Evolutionary conservation across 2,888 invertebrate genomes (phyloP).

Genomic region (Tanytarsus gracilentus): DNA sequence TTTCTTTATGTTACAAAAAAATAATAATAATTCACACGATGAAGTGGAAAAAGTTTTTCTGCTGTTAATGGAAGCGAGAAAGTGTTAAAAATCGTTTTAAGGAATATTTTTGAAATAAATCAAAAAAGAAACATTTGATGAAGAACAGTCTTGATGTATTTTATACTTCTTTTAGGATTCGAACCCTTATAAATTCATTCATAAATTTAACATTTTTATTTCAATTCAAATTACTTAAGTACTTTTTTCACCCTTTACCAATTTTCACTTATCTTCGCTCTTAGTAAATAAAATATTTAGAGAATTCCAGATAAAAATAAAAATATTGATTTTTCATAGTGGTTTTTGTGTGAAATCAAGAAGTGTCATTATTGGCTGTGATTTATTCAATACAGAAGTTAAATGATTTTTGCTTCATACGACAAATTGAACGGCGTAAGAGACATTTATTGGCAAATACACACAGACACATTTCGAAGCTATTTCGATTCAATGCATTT

Average conservation of each 20-base stretch:
- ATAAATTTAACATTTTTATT: too few relatives aligned
- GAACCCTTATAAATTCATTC: too few relatives aligned
- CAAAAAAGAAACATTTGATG: too few relatives aligned
- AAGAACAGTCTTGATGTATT: too few relatives aligned
- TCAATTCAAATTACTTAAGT: too few relatives aligned
- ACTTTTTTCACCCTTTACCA: too few relatives aligned
- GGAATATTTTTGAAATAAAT: too few relatives aligned
- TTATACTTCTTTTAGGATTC: too few relatives aligned
- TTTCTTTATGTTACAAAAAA: background rate
- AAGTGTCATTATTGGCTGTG: conserved; percentile 7
- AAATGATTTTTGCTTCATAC: conserved; percentile 1
- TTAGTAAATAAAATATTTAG: too few relatives aligned
- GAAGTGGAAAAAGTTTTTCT: too few relatives aligned
- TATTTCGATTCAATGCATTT: background rate
- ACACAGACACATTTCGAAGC: background rate
- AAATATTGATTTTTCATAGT: background rate
- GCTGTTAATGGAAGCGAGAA: background rate
- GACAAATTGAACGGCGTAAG: conserved; percentile 1
- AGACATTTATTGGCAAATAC: background rate
- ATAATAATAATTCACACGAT: conserved; percentile 2
- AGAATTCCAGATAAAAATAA: too few relatives aligned
- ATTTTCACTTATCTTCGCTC: too few relatives aligned
- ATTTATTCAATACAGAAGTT: conserved; percentile 10
- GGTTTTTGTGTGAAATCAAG: background rate
- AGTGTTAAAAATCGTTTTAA: background rate